Conservation (phyloP, 2,113 vertebrate genomes). For the Pituophis catenifer region DNA sequence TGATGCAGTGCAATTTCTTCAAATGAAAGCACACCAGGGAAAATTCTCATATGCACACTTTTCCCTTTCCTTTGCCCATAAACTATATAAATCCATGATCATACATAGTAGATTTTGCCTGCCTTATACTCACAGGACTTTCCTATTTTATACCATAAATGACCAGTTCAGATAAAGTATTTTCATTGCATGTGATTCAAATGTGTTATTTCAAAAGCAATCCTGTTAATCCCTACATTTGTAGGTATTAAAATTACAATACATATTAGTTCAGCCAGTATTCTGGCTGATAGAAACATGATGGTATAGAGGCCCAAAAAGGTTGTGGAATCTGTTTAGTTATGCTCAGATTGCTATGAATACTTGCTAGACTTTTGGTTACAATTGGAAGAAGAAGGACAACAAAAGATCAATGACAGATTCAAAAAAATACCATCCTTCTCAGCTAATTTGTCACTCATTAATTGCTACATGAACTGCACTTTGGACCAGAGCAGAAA, state of each 20-base stretch:
- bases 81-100: background rate
- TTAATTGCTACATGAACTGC: background rate
- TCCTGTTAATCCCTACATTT: background rate
- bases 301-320: background rate
- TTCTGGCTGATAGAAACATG: background rate
- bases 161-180: background rate
- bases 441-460: constrained; percentile 7
- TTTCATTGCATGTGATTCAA: background rate
- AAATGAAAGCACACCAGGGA: background rate
- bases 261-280: background rate
- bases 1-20: background rate
- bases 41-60: background rate
- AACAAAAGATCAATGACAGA: background rate
- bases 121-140: background rate
- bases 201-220: background rate
- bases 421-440: background rate
- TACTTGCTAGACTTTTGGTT: background rate
- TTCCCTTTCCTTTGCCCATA: background rate
- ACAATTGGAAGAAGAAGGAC: background rate
- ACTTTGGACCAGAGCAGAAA: background rate
- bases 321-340: background rate
- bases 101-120: background rate
- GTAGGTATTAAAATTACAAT: background rate
- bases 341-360: background rate
- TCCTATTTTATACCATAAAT: background rate